Evolutionary conservation across 2,797 vertebrate genomes (phyloP).

Genomic region (Sebastes wilsoni): DNA sequence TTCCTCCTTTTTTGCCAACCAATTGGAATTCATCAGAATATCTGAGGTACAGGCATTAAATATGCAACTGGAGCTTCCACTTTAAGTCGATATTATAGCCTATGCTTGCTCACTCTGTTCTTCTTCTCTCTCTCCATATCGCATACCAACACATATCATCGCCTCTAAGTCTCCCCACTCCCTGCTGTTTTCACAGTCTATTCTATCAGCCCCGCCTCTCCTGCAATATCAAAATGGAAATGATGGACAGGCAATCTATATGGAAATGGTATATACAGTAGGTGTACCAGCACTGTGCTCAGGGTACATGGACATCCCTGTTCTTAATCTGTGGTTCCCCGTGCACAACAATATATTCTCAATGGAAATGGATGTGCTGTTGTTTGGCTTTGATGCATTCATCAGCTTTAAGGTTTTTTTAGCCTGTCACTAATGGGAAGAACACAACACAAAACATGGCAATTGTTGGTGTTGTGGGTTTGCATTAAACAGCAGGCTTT

Average conservation of each 20-base stretch:
- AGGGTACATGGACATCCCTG: constrained; percentile 40
- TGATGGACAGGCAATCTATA: constrained; percentile 83
- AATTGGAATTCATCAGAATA: constrained; percentile 11
- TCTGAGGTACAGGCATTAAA: constrained; percentile 20
- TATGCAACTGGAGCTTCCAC: constrained; percentile 11
- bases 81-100: constrained; percentile 19
- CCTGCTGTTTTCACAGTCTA: constrained; percentile 42
- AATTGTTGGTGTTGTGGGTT: constrained; percentile 20
- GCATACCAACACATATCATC: constrained; percentile 25
- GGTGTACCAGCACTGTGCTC: constrained; percentile 51
- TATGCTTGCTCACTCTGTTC: background rate
- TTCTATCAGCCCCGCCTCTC: constrained; percentile 55
- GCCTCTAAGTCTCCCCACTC: constrained; percentile 10
- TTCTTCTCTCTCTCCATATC: background rate
- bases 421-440: constrained; percentile 11
- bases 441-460: background rate
- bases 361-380: constrained; percentile 25
- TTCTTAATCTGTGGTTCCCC: constrained; percentile 47
- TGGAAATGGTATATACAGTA: constrained; percentile 75
- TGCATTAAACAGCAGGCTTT: background rate
- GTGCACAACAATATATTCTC: constrained; percentile 23
- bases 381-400: constrained; percentile 37
- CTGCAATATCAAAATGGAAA: constrained; percentile 80
- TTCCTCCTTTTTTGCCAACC: background rate
- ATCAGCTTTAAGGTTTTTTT: constrained; percentile 26